phyloP scores from a whole-genome alignment of 2,888 invertebrate genomes.

The Dimorphilus gyrociliatus region DNA sequence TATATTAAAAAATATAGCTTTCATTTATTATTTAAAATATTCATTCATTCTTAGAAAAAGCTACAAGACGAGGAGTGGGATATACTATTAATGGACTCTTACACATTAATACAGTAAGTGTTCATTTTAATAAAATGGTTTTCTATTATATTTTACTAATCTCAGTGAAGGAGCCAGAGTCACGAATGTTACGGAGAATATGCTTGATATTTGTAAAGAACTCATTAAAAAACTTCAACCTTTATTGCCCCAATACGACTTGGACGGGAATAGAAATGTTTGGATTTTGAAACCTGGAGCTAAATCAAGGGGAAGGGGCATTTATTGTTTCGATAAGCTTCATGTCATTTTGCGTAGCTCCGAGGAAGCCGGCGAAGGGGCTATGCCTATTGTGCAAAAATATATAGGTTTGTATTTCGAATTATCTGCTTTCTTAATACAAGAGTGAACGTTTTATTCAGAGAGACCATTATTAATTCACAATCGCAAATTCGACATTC shows the following conservation, averaged over 20 bases:
- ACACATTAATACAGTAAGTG: constrained; percentile 46
- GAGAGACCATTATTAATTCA: constrained; percentile 73
- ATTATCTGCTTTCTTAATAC: constrained; percentile 1
- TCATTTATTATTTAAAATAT: no score
- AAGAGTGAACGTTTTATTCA: constrained; percentile 38
- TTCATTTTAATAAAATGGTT: constrained; percentile 1
- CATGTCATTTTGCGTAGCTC: constrained; percentile 53
- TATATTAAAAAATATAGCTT: no score
- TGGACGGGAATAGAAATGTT: constrained; percentile 69
- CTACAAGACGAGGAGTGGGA: constrained; percentile 80
- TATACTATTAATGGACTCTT: constrained; percentile 57
- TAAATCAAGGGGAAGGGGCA: constrained; percentile 71
- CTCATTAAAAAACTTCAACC: constrained; percentile 48
- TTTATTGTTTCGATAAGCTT: constrained; percentile 64
- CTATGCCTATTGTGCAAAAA: constrained; percentile 72
- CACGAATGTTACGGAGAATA: constrained; percentile 10
- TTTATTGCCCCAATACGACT: constrained; percentile 31
- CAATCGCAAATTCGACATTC: constrained; percentile 80
- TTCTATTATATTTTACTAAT: constrained; percentile 1
- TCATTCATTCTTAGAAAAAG: no score
- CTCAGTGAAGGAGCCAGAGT: constrained; percentile 23
- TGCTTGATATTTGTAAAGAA: constrained; percentile 39
- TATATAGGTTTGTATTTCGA: constrained; percentile 59
- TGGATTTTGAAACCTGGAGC: constrained; percentile 93
- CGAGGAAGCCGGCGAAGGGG: constrained; percentile 36